Base-by-base conservation (phyloP, 2,113 vertebrate species). In the Sorex fumeus region DNA sequence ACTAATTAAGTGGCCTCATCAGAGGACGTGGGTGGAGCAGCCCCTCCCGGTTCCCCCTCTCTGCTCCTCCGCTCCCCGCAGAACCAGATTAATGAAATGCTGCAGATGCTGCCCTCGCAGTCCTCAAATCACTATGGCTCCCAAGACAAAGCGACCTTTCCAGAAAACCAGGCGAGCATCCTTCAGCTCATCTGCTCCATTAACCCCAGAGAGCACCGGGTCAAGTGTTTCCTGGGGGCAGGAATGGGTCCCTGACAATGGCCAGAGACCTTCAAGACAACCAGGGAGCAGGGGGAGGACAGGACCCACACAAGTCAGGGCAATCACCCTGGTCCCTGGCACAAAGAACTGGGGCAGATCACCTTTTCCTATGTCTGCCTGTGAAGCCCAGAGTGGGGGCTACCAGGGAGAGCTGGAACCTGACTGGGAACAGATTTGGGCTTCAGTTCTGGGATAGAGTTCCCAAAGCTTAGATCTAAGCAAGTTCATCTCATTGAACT, bases 121-220 rank as follows among this genome's bases (percentile, higher is more conserved):
- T n/a, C 74, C 11, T 47, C 64, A 94, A 88, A 76, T 87, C 76
- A 74, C 72, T 64, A 53, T 19, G 67, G 93, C 45, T 94, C 28
- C 50, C 60, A 71, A 78, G 84, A 88, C 84, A 85, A 60, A 94
- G 64, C 60, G 47, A 87, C 6, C 74, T 71, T 82, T 83, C 92
- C 90, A 94, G 66, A 91, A 91, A 87, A 84, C 19, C 4, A 2
- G 0, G 0, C 23, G 21, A 84, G 75, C 23, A 64, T 27, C 64
- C 76, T 69, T 45, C 19, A 8, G 53, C 62, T 88, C 43, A 21
- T 81, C 30, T 70, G 36, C 25, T 76, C 40, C 79, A 50, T 86
- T 77, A 88, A 34, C 13, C 19, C 66, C 66, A 50, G 43, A 80
- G 27, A 23, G 36, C 77, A 25, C 71, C 79, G 27, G 25, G 28